Percentiles rank a stretch among this genome's conserved stretches.
Evolutionary conservation across 2,888 invertebrate genomes (phyloP).

Genomic region (Rhopalosiphum nymphaeae): DNA sequence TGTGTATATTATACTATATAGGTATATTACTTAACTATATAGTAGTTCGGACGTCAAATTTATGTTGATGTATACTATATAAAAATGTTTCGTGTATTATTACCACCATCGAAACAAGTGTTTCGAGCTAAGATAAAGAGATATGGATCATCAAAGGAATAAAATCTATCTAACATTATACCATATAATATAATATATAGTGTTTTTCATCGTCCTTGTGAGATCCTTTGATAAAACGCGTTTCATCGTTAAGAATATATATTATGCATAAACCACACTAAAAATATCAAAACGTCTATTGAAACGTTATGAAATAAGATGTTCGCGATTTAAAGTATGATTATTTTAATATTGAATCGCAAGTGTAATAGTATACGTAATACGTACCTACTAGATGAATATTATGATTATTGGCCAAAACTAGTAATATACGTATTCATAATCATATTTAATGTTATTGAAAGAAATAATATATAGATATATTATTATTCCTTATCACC

Average conservation of each 20-base stretch:
- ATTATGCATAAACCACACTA: background rate
- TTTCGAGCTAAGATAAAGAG: constrained; percentile 30
- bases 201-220: background rate
- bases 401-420: background rate
- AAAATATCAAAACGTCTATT: background rate
- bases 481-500: background rate
- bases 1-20: background rate
- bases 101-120: background rate
- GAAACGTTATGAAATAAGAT: background rate
- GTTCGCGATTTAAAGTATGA: background rate
- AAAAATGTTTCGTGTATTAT: constrained; percentile 18
- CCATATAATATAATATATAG: background rate
- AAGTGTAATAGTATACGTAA: background rate
- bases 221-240: constrained; percentile 2
- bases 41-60: background rate
- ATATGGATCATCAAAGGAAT: constrained; percentile 50
- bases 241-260: background rate
- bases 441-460: background rate
- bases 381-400: background rate
- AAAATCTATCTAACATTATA: background rate
- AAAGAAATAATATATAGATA: background rate
- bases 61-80: background rate
- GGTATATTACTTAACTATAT: background rate
- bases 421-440: background rate
- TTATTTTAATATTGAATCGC: background rate